phyloP scores from a whole-genome alignment of 2,113 vertebrate genomes.

The Salvator merianae region DNA sequence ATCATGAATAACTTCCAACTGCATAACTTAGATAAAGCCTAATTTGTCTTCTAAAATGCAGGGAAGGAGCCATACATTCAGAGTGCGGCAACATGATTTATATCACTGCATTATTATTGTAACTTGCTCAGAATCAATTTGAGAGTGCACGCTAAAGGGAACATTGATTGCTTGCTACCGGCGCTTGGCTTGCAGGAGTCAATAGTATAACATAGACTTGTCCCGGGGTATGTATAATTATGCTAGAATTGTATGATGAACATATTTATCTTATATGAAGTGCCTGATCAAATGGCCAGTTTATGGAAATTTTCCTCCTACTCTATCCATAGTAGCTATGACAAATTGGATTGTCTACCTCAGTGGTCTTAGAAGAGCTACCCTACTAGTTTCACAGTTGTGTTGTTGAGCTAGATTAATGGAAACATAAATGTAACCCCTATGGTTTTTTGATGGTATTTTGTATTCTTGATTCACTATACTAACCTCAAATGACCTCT shows the following conservation, averaged over 20 bases:
- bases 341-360: conserved; percentile 37
- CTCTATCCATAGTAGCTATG: conserved; percentile 16
- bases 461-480: not conserved
- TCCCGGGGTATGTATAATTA: conserved; percentile 35
- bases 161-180: conserved; percentile 45
- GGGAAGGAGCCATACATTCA: conserved; percentile 31
- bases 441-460: conserved; percentile 5
- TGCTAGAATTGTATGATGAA: conserved; percentile 29
- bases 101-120: conserved; percentile 45
- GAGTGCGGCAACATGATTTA: conserved; percentile 29
- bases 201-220: conserved; percentile 48
- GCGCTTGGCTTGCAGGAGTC: conserved; percentile 49
- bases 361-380: conserved; percentile 24
- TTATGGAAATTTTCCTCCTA: not conserved
- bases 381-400: not conserved
- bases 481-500: conserved; percentile 30
- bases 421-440: conserved; percentile 43
- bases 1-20: conserved; percentile 21
- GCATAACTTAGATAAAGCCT: conserved; percentile 34
- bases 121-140: conserved; percentile 47
- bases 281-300: conserved; percentile 36
- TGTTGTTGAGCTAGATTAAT: conserved; percentile 19
- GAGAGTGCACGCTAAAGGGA: conserved; percentile 32
- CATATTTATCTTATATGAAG: conserved; percentile 35
- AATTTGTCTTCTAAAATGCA: conserved; percentile 33